Evolutionary conservation across 2,797 vertebrate genomes (phyloP).

Genomic region (Leuciscus waleckii): DNA sequence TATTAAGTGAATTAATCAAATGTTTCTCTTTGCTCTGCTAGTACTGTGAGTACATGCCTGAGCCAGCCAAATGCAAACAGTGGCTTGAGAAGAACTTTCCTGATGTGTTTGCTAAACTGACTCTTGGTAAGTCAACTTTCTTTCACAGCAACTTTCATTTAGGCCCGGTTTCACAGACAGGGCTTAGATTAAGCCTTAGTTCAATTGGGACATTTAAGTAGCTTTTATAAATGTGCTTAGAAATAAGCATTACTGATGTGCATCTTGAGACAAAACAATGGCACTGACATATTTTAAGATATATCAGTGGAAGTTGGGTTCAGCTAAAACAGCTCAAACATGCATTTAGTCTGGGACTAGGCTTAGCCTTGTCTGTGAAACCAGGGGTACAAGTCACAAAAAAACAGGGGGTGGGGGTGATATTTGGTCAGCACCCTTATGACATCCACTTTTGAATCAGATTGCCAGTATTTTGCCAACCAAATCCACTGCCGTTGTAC

Average conservation of each 20-base stretch:
- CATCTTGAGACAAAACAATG: too few relatives aligned
- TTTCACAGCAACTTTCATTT: not conserved
- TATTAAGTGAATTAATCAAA: not conserved
- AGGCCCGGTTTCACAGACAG: too few relatives aligned
- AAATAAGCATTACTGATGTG: too few relatives aligned
- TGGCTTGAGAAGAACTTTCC: slow-evolving; percentile 99
- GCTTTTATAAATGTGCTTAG: too few relatives aligned
- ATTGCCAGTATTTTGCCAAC: not conserved
- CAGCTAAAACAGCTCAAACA: too few relatives aligned
- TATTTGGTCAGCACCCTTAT: not conserved
- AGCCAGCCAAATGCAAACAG: slow-evolving; percentile 96
- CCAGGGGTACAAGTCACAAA: too few relatives aligned
- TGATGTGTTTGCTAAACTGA: slow-evolving; percentile 94
- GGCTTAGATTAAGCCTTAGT: too few relatives aligned
- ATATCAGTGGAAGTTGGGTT: too few relatives aligned
- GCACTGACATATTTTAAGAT: too few relatives aligned
- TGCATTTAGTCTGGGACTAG: too few relatives aligned
- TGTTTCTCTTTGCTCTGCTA: slow-evolving; percentile 65
- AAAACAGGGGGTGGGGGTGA: not conserved
- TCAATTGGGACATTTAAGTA: too few relatives aligned
- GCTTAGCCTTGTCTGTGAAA: too few relatives aligned
- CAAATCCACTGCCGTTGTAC: slow-evolving; percentile 19
- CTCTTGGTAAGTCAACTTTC: slow-evolving; percentile 85
- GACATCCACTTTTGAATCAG: not conserved
- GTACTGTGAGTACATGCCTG: slow-evolving; percentile 99